Conservation (phyloP, 2,888 invertebrate species). For the Plemyria rubiginata region DNA sequence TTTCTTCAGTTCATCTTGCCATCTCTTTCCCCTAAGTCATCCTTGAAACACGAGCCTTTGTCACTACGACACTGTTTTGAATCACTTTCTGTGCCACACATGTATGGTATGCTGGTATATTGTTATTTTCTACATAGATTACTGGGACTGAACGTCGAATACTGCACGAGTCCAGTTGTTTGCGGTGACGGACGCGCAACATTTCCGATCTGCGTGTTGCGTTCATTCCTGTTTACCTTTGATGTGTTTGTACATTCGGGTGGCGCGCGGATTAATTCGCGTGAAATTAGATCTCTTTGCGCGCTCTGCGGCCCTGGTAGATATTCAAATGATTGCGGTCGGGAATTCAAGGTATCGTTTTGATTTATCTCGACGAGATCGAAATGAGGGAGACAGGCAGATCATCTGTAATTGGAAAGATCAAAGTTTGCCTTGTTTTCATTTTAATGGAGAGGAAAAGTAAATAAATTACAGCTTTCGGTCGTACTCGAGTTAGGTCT, state of each 20-base stretch:
- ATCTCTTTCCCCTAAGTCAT: too few relatives aligned
- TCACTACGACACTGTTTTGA: background rate
- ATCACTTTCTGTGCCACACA: background rate
- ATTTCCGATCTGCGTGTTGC: constrained; percentile 6
- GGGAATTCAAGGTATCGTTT: constrained; percentile 9
- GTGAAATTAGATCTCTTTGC: constrained; percentile 41
- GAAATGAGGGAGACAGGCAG: background rate
- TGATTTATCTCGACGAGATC: constrained; percentile 6
- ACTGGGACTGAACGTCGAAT: background rate
- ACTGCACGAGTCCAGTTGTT: background rate
- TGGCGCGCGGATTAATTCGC: constrained; percentile 27
- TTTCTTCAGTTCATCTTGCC: too few relatives aligned
- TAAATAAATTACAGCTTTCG: background rate
- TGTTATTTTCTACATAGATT: background rate
- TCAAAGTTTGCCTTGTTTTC: constrained; percentile 11
- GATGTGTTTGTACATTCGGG: constrained; percentile 25
- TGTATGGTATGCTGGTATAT: background rate
- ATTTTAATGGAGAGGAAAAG: constrained; percentile 10
- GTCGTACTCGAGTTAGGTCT: too few relatives aligned
- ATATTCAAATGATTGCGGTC: constrained; percentile 14
- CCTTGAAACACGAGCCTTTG: too few relatives aligned
- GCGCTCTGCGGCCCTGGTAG: constrained; percentile 32
- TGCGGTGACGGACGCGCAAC: constrained; percentile 4
- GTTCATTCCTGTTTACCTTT: constrained; percentile 23
- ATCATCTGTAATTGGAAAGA: constrained; percentile 11